Percentiles rank a stretch among this genome's conserved stretches.
Evolutionary conservation across 2,888 invertebrate genomes (phyloP).

Genomic region (Caenorhabditis wallacei): DNA sequence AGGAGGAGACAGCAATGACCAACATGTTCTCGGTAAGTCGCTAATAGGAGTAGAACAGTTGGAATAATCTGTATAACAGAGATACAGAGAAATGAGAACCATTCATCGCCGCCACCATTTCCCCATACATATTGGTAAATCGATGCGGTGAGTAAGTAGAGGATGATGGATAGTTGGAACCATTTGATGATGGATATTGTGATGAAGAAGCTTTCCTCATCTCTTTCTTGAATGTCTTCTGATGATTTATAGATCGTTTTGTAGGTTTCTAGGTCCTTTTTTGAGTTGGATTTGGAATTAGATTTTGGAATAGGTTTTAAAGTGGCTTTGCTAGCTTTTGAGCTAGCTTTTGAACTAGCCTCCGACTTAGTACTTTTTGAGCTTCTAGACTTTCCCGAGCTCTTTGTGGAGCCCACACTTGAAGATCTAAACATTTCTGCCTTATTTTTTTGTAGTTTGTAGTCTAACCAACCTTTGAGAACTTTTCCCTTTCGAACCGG

Average conservation of each 20-base stretch:
- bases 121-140: constrained; percentile 5
- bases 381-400: too few species aligned
- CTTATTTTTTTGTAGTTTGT: not conserved
- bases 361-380: too few species aligned
- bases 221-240: not conserved
- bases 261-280: constrained; percentile 2
- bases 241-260: constrained; percentile 18
- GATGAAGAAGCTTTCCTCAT: not conserved
- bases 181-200: not conserved
- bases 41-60: not conserved
- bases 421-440: not conserved
- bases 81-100: too few species aligned
- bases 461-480: not conserved
- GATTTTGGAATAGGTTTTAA: too few species aligned
- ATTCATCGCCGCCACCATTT: too few species aligned
- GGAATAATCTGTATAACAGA: too few species aligned
- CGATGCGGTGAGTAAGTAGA: not conserved
- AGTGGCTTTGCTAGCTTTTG: not conserved
- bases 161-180: not conserved
- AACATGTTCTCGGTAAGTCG: not conserved
- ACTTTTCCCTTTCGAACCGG: not conserved
- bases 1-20: constrained; percentile 9
- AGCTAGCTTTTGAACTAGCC: not conserved
- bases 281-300: not conserved
- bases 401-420: not conserved